Evolutionary conservation across 2,888 invertebrate genomes (phyloP), one percentile per base, ranked within the genome.

Genomic region (Neoitamus cyanurus): DNA sequence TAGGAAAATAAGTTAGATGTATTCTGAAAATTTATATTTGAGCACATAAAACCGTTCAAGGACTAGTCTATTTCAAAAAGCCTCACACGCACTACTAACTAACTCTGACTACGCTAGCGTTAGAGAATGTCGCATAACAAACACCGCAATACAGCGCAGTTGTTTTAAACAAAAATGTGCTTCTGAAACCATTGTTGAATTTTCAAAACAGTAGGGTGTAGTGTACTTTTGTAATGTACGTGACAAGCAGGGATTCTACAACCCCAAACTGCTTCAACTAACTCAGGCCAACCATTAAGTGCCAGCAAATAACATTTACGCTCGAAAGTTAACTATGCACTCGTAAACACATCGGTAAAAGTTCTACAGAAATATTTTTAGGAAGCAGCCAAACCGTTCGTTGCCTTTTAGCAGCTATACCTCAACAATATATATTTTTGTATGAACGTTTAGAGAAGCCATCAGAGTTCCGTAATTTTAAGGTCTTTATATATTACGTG

Each of bases 391-490:
- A 48, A 20, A 46, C 37, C 46, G 58, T 48, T 20, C 1, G 78
- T 83, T 42, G 72, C 83, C 83, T 83, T 83, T 72, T 83, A 83
- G 83, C 83, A 72, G 83, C 83, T 72, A 31, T 68, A 72, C n/a
- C 36, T 69, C 25, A 20, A 69, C 69, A 37, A 20, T 30, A 25
- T 48, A 48, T 82, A 82, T 82, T 82, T 82, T 82, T 82, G 20
- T 82, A 82, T 28, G 69, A 69, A 75, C n/a, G 25, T 25, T 68
- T 82, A 82, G 3, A 25, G n/a, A 20, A 58, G 9, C 25, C 20
- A 25, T 25, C 7, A 58, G 25, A 58, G 25, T 25, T 58, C n/a
- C n/a, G 48, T 36, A 69, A n/a, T 78, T n/a, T 31, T 30, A 48
- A 11, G n/a, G 15, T 37, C 30, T 78, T 42, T 78, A n/a, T 48